Conservation (phyloP, 2,888 invertebrate species). For the Campoletis raptor region DNA sequence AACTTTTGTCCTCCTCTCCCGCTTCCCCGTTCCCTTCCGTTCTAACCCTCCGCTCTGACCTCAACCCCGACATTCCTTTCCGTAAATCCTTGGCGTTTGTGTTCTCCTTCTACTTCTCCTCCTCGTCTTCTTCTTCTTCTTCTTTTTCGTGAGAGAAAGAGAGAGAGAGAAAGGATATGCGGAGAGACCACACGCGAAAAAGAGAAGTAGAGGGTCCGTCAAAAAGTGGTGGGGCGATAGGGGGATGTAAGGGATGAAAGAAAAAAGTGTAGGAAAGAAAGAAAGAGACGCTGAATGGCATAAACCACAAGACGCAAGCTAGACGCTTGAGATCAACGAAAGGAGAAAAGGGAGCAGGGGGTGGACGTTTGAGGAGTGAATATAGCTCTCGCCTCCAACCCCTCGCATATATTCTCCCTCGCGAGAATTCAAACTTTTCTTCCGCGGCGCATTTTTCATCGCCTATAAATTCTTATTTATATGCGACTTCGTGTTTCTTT, state of each 20-base stretch:
- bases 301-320: constrained; percentile 45
- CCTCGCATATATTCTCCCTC: constrained; percentile 53
- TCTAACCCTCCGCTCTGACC: constrained; percentile 39
- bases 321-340: constrained; percentile 33
- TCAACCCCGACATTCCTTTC: constrained; percentile 50
- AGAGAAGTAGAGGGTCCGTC: constrained; percentile 43
- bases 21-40: constrained; percentile 75
- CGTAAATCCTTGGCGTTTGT: constrained; percentile 74
- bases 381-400: constrained; percentile 21
- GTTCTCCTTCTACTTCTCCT: constrained; percentile 53
- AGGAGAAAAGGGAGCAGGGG: constrained; percentile 64
- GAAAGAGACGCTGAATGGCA: constrained; percentile 59
- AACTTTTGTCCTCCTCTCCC: constrained; percentile 80
- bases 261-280: constrained; percentile 50
- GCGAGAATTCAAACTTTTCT: constrained; percentile 66
- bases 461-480: constrained; percentile 85
- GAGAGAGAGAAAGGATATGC: constrained; percentile 44
- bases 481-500: constrained; percentile 83
- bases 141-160: constrained; percentile 56
- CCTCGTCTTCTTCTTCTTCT: constrained; percentile 49
- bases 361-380: constrained; percentile 55
- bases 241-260: constrained; percentile 51
- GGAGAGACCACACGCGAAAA: constrained; percentile 11
- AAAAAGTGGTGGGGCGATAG: constrained; percentile 22
- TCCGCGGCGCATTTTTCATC: constrained; percentile 82